These are phyloP conservation scores for Dunckerocampus dactyliophorus DNA, from an alignment of 2,113 vertebrate species.

Conservation along the genomic window DNA sequence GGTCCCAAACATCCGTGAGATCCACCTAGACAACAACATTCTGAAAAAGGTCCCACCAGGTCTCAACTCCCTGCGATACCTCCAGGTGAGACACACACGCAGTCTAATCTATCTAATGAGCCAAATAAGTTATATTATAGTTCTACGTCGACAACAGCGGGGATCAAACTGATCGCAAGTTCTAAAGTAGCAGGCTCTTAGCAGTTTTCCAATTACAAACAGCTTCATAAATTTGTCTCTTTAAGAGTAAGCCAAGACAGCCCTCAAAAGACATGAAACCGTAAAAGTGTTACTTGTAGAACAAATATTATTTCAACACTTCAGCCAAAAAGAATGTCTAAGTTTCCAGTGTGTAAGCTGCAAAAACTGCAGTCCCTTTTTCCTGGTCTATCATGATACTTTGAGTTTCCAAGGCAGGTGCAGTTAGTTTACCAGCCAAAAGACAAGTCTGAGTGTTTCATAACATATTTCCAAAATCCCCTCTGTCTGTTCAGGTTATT, in stretches of 20 bases:
- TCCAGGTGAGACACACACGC: constrained; percentile 77
- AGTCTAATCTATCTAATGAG: not conserved
- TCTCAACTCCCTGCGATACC: constrained; percentile 82
- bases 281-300: not conserved
- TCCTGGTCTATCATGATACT: not conserved
- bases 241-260: not conserved
- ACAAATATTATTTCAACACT: not conserved
- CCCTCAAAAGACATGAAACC: not conserved
- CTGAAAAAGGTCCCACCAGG: constrained; percentile 87
- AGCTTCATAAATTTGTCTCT: not conserved
- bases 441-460: not conserved
- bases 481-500: constrained; percentile 76
- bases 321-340: not conserved
- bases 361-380: constrained; percentile 1
- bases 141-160: too few species aligned
- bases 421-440: not conserved
- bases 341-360: constrained; percentile 3
- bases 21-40: constrained; percentile 91
- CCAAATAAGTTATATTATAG: too few species aligned
- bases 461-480: not conserved
- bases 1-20: constrained; percentile 84
- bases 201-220: not conserved
- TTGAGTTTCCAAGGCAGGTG: not conserved
- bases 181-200: too few species aligned
- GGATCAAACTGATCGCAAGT: too few species aligned